Percentiles rank a stretch among this genome's conserved stretches.
These are phyloP conservation scores for Momotus momota DNA, from an alignment of 2,797 vertebrate genomes.

Conservation along the genomic window DNA sequence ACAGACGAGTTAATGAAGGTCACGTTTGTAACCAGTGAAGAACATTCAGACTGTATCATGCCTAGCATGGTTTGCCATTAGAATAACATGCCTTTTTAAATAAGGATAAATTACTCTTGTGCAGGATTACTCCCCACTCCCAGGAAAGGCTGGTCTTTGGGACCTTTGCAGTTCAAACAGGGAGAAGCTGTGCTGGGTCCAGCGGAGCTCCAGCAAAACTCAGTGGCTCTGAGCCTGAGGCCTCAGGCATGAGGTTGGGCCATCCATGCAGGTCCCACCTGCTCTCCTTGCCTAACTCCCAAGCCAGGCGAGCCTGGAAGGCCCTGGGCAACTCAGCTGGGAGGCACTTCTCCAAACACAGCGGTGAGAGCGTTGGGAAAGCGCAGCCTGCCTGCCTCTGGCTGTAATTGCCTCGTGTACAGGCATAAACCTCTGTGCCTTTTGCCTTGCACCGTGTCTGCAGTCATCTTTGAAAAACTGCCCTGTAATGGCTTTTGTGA, in stretches of 20 bases:
- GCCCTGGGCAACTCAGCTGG: not conserved
- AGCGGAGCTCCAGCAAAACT: not conserved
- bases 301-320: not conserved
- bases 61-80: not conserved
- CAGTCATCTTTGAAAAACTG: constrained; percentile 3
- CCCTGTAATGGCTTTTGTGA: not conserved
- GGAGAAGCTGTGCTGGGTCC: not conserved
- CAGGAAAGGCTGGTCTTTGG: not conserved
- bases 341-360: not conserved
- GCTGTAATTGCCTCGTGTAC: not conserved
- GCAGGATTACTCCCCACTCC: not conserved
- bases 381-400: not conserved
- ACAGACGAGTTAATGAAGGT: constrained; percentile 56
- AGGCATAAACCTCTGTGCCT: not conserved
- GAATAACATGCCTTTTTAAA: not conserved
- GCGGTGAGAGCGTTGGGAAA: not conserved
- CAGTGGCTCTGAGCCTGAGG: not conserved
- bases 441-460: not conserved
- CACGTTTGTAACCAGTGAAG: constrained; percentile 42
- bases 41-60: constrained; percentile 28
- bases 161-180: not conserved
- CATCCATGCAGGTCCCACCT: not conserved
- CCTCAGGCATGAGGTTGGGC: not conserved
- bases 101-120: not conserved
- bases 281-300: not conserved